phyloP scores from a whole-genome alignment of 2,888 invertebrate species.

The Lithophane semibrunnea region DNA sequence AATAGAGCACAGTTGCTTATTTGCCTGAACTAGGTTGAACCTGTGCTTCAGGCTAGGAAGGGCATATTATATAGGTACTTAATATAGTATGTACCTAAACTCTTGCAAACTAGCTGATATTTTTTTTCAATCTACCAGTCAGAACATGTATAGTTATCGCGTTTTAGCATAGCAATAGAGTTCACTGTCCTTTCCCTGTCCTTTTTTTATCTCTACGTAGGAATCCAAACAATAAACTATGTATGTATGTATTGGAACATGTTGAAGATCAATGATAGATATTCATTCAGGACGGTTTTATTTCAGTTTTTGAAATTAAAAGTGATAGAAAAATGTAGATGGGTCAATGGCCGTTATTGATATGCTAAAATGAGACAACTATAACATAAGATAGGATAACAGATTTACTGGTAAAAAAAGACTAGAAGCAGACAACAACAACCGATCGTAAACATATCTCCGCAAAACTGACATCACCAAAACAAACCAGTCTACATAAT shows the following conservation, averaged over 20 bases:
- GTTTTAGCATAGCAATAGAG: neutral
- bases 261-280: neutral
- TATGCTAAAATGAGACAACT: neutral
- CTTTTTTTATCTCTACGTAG: neutral
- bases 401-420: neutral
- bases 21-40: too few species aligned
- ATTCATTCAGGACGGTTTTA: neutral
- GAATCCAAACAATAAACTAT: too few species aligned
- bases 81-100: too few species aligned
- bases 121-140: neutral
- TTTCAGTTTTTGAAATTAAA: neutral
- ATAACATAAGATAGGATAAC: neutral
- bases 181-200: neutral
- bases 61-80: too few species aligned
- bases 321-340: neutral
- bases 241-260: too few species aligned
- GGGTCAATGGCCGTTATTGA: neutral
- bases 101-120: neutral
- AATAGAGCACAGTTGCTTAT: too few species aligned
- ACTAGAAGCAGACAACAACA: slow-evolving; percentile 1
- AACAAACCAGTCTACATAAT: slow-evolving; percentile 43
- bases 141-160: neutral
- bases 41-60: too few species aligned
- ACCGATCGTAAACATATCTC: slow-evolving; percentile 16
- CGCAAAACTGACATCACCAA: slow-evolving; percentile 21